Conservation (phyloP, 2,888 invertebrate species). For the Cheilosia variabilis region DNA sequence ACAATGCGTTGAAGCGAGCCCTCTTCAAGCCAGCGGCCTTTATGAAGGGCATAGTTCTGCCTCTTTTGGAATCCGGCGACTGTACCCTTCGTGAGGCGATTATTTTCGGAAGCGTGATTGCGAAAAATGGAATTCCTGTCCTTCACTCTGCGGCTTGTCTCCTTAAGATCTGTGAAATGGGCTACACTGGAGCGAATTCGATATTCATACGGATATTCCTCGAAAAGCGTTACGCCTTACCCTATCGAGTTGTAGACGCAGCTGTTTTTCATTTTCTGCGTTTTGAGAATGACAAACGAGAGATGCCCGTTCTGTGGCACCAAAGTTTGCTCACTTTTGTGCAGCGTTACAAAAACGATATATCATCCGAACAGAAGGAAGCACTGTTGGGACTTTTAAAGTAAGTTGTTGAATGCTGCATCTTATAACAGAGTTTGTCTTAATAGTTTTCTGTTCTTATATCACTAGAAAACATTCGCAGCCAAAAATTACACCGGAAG, state of each 20-base stretch:
- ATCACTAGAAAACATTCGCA: constrained; percentile 81
- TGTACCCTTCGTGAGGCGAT: constrained; percentile 98
- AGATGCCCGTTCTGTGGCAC: constrained; percentile 98
- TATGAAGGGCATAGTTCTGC: constrained; percentile 95
- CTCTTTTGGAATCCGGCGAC: constrained; percentile 92
- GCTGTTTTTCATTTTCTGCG: constrained; percentile 96
- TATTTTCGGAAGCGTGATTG: constrained; percentile 95
- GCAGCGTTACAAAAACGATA: constrained; percentile 97
- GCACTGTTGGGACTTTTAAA: constrained; percentile 90
- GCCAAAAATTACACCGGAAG: constrained; percentile 87
- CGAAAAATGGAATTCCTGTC: constrained; percentile 96
- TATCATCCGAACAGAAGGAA: constrained; percentile 96
- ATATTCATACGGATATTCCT: constrained; percentile 96
- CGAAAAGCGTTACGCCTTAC: constrained; percentile 98
- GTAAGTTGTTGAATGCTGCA: constrained; percentile 73
- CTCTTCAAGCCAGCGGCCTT: constrained; percentile 99
- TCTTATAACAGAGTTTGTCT: neutral
- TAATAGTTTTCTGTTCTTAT: neutral
- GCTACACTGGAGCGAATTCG: constrained; percentile 97
- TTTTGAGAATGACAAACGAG: constrained; percentile 92
- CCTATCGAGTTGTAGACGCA: constrained; percentile 97
- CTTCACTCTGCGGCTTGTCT: constrained; percentile 98
- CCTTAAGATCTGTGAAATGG: constrained; percentile 98
- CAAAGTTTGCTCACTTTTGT: constrained; percentile 96
- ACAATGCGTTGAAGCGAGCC: constrained; percentile 95